Conservation (phyloP, 2,113 vertebrate species). For the Panthera uncia region DNA sequence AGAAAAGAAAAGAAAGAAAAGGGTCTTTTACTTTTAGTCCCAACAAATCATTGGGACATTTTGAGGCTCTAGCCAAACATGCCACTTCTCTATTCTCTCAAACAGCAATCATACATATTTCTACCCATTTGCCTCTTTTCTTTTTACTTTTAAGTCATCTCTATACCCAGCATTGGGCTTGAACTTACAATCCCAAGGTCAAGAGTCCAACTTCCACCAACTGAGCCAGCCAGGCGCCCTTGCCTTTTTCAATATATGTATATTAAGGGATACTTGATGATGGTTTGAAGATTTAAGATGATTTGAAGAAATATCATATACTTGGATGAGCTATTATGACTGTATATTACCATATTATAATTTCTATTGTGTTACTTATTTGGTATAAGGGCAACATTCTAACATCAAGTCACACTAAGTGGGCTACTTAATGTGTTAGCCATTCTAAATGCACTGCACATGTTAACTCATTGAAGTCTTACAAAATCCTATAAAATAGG, state of each 20-base stretch:
- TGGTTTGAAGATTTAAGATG: not conserved
- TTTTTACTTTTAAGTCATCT: not conserved
- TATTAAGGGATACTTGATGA: not conserved
- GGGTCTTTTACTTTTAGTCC: not conserved
- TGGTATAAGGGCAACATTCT: not conserved
- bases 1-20: not conserved
- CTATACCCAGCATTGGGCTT: not conserved
- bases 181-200: not conserved
- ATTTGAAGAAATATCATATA: not conserved
- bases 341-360: not conserved
- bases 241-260: not conserved
- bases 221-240: not conserved
- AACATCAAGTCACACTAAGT: not conserved
- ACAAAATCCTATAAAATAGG: not conserved
- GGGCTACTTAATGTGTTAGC: not conserved
- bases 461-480: not conserved
- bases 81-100: not conserved
- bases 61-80: not conserved
- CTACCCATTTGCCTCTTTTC: not conserved
- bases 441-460: not conserved
- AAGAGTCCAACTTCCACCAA: not conserved
- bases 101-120: not conserved
- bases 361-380: conserved; percentile 21
- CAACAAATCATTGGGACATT: not conserved
- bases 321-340: not conserved